A percentile compares a stretch with the other conserved stretches of the same genome.
Conservation (phyloP, 2,113 vertebrate genomes). For the Danionella cerebrum region DNA sequence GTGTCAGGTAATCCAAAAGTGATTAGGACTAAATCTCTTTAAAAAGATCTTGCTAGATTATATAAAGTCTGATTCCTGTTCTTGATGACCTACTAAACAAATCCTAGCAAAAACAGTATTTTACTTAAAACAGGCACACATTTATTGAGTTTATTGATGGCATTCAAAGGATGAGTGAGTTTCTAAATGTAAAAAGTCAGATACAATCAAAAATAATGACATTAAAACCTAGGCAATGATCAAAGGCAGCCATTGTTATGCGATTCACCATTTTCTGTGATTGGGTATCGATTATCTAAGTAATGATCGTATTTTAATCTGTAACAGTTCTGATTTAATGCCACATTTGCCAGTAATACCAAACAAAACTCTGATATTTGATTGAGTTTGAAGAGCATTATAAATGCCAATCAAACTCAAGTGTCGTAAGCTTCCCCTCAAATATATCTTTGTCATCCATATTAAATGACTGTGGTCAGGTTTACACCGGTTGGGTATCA, state of each 20-base stretch:
- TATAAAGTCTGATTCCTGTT: not conserved
- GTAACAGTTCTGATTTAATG: not conserved
- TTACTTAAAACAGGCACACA: too few species aligned
- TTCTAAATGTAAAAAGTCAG: not conserved
- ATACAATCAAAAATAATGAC: too few species aligned
- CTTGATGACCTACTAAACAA: not conserved
- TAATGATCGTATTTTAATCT: not conserved
- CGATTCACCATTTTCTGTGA: not conserved
- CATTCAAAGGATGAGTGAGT: not conserved
- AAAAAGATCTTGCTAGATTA: constrained; percentile 2
- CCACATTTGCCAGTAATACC: not conserved
- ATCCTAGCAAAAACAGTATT: not conserved
- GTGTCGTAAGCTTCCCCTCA: not conserved
- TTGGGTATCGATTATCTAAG: constrained; percentile 40
- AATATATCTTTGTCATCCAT: not conserved
- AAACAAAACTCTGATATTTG: not conserved
- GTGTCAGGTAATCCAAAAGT: constrained; percentile 23
- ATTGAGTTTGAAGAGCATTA: not conserved
- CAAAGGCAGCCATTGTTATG: constrained; percentile 6
- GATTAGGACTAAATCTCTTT: constrained; percentile 17
- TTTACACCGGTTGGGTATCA: constrained; percentile 11
- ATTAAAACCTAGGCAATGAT: constrained; percentile 30
- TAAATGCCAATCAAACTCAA: not conserved
- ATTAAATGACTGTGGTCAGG: not conserved
- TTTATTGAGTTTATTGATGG: too few species aligned